A percentile compares a stretch with the other conserved stretches of the same genome.
Conservation (phyloP, 1,140 invertebrate species). For the Vanessa tameamea region DNA sequence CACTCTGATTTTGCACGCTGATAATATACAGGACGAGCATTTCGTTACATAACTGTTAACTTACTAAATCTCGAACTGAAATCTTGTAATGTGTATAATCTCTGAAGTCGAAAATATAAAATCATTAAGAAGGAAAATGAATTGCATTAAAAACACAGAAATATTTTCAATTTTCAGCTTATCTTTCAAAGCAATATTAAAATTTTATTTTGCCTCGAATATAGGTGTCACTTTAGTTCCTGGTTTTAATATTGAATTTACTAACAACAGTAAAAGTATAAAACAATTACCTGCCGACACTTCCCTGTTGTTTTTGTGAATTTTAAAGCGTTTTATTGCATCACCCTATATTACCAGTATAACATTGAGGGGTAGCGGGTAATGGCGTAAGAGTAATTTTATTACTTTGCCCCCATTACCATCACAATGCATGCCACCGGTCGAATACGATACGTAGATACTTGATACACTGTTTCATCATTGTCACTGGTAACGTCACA, state of each 20-base stretch:
- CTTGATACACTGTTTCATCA: slow-evolving; percentile 57
- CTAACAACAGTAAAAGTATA: slow-evolving; percentile 40
- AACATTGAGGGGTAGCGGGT: slow-evolving; percentile 63
- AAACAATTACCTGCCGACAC: slow-evolving; percentile 62
- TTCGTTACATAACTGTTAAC: neutral
- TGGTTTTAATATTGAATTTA: neutral
- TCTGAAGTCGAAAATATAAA: no score
- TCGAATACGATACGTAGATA: slow-evolving; percentile 62
- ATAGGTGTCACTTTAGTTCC: no score
- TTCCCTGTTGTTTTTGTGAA: slow-evolving; percentile 53
- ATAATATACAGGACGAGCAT: slow-evolving; percentile 61
- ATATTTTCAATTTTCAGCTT: no score
- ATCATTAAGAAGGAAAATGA: no score
- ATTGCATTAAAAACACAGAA: no score
- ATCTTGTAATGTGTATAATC: no score
- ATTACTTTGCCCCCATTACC: slow-evolving; percentile 79
- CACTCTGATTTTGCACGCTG: slow-evolving; percentile 76
- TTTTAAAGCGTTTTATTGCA: slow-evolving; percentile 62
- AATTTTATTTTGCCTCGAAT: no score
- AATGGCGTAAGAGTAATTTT: slow-evolving; percentile 80
- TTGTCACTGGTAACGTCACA: slow-evolving; percentile 39
- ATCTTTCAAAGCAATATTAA: no score
- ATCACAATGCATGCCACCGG: slow-evolving; percentile 75
- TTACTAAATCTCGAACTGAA: neutral
- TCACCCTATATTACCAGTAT: slow-evolving; percentile 64